These are phyloP conservation scores for Carollia perspicillata DNA, from an alignment of 2,113 vertebrate species.

Conservation along the genomic window DNA sequence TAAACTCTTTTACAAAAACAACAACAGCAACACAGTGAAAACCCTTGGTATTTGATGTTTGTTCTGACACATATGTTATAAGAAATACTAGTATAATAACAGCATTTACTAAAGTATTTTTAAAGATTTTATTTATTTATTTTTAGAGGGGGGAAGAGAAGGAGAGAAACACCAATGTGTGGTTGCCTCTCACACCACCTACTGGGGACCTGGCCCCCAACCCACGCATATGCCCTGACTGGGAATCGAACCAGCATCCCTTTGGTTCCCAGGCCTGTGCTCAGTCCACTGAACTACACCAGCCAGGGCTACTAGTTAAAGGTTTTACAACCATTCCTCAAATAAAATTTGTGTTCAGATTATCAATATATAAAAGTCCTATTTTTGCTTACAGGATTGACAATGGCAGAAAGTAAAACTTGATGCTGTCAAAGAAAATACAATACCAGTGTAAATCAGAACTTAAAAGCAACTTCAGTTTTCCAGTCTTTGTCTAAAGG, in stretches of 20 bases:
- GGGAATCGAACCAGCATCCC: no score
- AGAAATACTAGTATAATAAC: neutral
- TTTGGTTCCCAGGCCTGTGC: no score
- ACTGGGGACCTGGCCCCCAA: no score
- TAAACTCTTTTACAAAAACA: neutral
- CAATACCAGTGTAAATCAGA: slow-evolving; percentile 6
- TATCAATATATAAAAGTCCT: slow-evolving; percentile 8
- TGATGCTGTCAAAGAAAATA: neutral
- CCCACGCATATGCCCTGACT: no score
- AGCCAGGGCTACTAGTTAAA: neutral
- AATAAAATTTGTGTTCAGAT: slow-evolving; percentile 34
- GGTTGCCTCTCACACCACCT: no score
- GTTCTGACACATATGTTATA: neutral
- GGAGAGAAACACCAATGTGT: no score
- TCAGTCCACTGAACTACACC: no score
- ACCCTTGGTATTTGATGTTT: neutral
- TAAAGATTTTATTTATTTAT: no score
- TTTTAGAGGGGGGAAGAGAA: no score
- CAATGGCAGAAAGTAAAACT: neutral
- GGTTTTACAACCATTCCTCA: neutral
- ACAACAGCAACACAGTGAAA: neutral
- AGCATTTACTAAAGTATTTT: neutral
- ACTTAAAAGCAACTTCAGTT: neutral
- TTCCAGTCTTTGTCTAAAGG: neutral
- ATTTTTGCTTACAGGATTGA: neutral